These are phyloP conservation scores for Epizoanthus ramosus DNA, from an alignment of 92 coral and sea anemone genomes.

Conservation along the genomic window DNA sequence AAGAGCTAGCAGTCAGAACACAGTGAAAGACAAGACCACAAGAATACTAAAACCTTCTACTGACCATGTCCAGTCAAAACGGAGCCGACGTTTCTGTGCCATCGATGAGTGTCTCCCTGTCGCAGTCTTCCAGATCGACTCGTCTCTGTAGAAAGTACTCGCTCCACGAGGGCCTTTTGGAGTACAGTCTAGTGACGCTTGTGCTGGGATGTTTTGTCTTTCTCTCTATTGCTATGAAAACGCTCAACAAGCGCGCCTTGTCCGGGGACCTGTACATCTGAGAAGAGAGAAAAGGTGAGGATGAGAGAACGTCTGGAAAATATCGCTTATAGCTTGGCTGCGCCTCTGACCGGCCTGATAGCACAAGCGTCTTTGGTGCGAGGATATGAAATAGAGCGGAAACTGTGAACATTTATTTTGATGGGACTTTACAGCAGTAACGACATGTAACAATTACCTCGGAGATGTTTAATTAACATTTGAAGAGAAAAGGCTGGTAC, in stretches of 20 bases:
- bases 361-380: too few species aligned
- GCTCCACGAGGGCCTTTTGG: slow-evolving; percentile 21
- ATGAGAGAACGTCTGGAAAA: too few species aligned
- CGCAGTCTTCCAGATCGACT: slow-evolving; percentile 1
- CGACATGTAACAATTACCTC: too few species aligned
- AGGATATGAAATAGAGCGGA: too few species aligned
- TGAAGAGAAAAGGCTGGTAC: too few species aligned
- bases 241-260: neutral
- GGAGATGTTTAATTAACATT: too few species aligned
- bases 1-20: neutral
- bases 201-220: slow-evolving; percentile 5
- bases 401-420: too few species aligned
- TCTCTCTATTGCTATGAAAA: slow-evolving; percentile 25
- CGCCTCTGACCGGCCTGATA: too few species aligned
- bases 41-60: neutral
- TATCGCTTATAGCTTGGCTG: too few species aligned
- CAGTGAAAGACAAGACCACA: neutral
- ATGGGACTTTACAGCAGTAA: too few species aligned
- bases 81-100: neutral
- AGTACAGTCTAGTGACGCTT: slow-evolving; percentile 22
- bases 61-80: slow-evolving; percentile 7
- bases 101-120: neutral
- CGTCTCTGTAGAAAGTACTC: slow-evolving; percentile 25
- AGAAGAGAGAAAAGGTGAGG: neutral
- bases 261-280: neutral